Conservation (phyloP, 2,888 invertebrate species). For the Epistrophe grossulariae region DNA sequence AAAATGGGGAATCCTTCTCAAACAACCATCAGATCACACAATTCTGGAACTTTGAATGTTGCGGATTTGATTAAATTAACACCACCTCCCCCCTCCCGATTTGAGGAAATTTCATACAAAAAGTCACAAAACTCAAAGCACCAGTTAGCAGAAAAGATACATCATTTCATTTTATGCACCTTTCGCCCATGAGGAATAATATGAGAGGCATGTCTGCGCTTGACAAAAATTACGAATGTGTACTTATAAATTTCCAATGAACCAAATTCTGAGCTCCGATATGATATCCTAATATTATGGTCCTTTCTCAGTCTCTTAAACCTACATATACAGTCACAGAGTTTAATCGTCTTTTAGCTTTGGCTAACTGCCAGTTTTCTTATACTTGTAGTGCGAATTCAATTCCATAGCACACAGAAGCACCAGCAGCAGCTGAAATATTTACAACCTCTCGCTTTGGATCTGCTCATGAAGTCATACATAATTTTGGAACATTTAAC, state of each 20-base stretch:
- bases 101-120: slow-evolving; percentile 4
- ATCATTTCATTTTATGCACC: slow-evolving; percentile 15
- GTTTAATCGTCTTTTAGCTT: slow-evolving; percentile 20
- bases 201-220: slow-evolving; percentile 60
- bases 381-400: slow-evolving; percentile 62
- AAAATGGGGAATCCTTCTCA: not conserved
- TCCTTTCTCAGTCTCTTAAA: not conserved
- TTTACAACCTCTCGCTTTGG: slow-evolving; percentile 58
- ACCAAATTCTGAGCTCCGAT: slow-evolving; percentile 50
- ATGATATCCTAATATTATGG: slow-evolving; percentile 41
- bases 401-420: slow-evolving; percentile 51
- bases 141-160: slow-evolving; percentile 25
- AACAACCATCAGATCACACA: slow-evolving; percentile 4
- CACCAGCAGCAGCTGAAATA: slow-evolving; percentile 53
- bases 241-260: slow-evolving; percentile 74
- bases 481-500: slow-evolving; percentile 76
- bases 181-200: slow-evolving; percentile 13
- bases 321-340: not conserved
- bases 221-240: slow-evolving; percentile 74
- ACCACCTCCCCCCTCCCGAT: not conserved
- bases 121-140: slow-evolving; percentile 24
- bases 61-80: slow-evolving; percentile 72
- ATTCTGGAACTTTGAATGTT: slow-evolving; percentile 59
- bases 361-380: slow-evolving; percentile 68
- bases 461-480: slow-evolving; percentile 74